Evolutionary conservation across 2,113 vertebrate species (phyloP).

Genomic region (Albula glossodonta): DNA sequence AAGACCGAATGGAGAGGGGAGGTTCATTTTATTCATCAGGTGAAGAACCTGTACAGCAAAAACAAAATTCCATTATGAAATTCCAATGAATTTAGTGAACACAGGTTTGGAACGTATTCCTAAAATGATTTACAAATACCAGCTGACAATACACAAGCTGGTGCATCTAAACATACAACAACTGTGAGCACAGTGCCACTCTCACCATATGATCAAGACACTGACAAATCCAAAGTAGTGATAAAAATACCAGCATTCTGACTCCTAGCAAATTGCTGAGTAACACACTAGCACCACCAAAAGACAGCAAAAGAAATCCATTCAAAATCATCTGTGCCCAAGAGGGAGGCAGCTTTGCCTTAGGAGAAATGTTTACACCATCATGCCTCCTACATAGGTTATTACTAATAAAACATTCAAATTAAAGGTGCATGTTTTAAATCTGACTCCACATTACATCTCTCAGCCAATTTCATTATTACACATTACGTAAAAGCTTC

Average conservation of each 20-base stretch:
- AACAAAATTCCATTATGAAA: background rate
- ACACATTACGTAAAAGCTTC: slow-evolving; percentile 16
- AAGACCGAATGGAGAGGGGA: slow-evolving; percentile 91
- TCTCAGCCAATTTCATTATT: background rate
- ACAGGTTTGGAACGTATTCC: background rate
- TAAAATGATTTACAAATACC: background rate
- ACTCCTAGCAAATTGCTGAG: background rate
- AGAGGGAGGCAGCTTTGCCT: slow-evolving; percentile 32
- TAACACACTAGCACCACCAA: slow-evolving; percentile 65
- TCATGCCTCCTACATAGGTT: slow-evolving; percentile 62
- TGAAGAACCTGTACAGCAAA: slow-evolving; percentile 85
- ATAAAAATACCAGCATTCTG: slow-evolving; percentile 12
- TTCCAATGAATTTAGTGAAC: background rate
- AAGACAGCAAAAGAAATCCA: slow-evolving; percentile 33
- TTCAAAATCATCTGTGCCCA: background rate
- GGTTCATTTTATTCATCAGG: slow-evolving; percentile 99
- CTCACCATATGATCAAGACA: slow-evolving; percentile 47
- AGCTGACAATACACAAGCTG: background rate
- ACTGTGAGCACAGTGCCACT: slow-evolving; percentile 49
- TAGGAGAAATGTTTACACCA: slow-evolving; percentile 62
- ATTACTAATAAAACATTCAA: slow-evolving; percentile 64
- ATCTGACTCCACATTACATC: slow-evolving; percentile 51
- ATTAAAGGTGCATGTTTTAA: slow-evolving; percentile 62
- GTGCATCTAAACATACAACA: slow-evolving; percentile 39
- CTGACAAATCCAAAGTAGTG: background rate